Base-by-base conservation (phyloP, 2,113 vertebrate species). In the Halcyon senegalensis region DNA sequence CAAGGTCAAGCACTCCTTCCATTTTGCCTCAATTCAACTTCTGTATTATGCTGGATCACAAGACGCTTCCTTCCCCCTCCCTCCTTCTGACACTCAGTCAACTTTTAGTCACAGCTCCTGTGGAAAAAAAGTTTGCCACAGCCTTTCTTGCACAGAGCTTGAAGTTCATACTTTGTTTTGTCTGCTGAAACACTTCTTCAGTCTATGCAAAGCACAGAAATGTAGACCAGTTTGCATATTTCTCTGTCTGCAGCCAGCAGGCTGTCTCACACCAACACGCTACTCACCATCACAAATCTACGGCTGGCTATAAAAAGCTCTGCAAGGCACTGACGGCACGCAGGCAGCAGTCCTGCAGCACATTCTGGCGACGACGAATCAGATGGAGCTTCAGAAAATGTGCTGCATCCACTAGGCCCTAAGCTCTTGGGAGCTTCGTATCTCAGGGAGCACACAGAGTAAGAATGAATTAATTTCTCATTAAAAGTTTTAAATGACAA, bases 201-300 rank as follows among this genome's bases (percentile, higher is more conserved):
- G 58, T 33, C 48, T 53, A 28, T 64, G 68, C 53, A 68, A 81
- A 92, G 76, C 83, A 58, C 41, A 89, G 72, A 60, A 39, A 60
- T 20, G 66, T n/a, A 67, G 56, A 86, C 46, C 56, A 56, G 33
- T 70, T 92, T 89, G 76, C 85, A 39, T 50, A 67, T 56, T 78
- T 53, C 81, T 58, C 75, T 86, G 55, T 64, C 73, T 95, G 30
- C 56, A 68, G 4, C n/a, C 51, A 86, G 67, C 83, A 93, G 88
- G 55, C 86, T 92, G 94, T 94, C 96, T 97, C 90, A 89, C 94
- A 87, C 86, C 37, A 78, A 41, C 25, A 6, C 18, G 84, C 44
- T 81, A 24, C 53, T 94, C 87, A 51, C 50, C 84, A 92, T 84
- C 87, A 74, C 82, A 74, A 92, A 79, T 60, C 88, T 93, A 27